A percentile compares a stretch with the other conserved stretches of the same genome.
phyloP scores from a whole-genome alignment of 2,888 invertebrate species.

The Chironomus tentans region DNA sequence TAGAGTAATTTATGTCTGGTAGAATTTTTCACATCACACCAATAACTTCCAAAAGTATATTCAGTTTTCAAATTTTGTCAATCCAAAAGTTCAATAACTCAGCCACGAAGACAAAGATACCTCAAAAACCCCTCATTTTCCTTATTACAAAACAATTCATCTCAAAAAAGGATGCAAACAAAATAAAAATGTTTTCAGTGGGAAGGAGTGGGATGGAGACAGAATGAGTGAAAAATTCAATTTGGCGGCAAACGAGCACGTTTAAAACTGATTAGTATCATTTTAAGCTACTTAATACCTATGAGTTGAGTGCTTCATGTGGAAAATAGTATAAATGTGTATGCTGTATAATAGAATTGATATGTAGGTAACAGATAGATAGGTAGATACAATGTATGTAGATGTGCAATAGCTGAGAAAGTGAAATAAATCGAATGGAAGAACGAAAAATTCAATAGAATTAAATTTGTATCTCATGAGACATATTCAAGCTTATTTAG shows the following conservation, averaged over 20 bases:
- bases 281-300: conserved; percentile 15
- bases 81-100: too few relatives aligned
- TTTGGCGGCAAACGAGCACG: conserved; percentile 21
- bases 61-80: too few relatives aligned
- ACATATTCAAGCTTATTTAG: background rate
- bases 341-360: background rate
- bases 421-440: background rate
- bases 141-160: background rate
- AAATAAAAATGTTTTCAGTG: background rate
- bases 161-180: background rate
- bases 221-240: conserved; percentile 6
- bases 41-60: too few relatives aligned
- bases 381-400: background rate
- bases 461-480: background rate
- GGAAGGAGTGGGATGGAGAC: background rate
- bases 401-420: background rate
- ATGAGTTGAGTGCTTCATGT: background rate
- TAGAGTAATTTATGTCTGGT: too few relatives aligned
- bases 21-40: too few relatives aligned
- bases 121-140: background rate
- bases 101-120: too few relatives aligned
- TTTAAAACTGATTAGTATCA: conserved; percentile 25
- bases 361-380: too few relatives aligned
- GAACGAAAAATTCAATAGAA: background rate
- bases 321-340: background rate